Percentiles rank a stretch among this genome's conserved stretches.
These are phyloP conservation scores for Salmo trutta DNA, from an alignment of 2,797 vertebrate genomes.

Conservation along the genomic window DNA sequence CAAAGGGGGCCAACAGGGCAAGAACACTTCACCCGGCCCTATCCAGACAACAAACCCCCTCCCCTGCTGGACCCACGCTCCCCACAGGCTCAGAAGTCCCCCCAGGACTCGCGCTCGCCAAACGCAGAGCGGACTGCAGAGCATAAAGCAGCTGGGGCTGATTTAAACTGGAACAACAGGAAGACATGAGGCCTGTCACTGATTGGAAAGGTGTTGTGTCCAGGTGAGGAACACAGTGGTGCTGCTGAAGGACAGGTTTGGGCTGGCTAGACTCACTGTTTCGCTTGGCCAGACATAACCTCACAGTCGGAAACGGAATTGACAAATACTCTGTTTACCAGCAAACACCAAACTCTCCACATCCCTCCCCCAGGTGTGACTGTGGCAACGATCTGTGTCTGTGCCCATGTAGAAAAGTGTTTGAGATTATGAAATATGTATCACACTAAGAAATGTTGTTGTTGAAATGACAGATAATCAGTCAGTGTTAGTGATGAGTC, in stretches of 20 bases:
- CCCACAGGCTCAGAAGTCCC: conserved; percentile 91
- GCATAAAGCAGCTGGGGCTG: conserved; percentile 82
- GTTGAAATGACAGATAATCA: conserved; percentile 44
- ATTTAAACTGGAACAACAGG: conserved; percentile 92
- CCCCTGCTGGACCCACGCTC: conserved; percentile 88
- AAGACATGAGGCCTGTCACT: conserved; percentile 78
- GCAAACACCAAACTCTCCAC: conserved; percentile 55
- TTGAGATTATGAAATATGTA: conserved; percentile 27
- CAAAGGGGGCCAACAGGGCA: conserved; percentile 79
- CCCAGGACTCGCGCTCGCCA: conserved; percentile 89
- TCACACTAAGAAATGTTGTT: conserved; percentile 45
- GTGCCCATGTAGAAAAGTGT: conserved; percentile 42
- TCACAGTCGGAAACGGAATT: conserved; percentile 60
- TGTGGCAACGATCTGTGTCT: conserved; percentile 37
- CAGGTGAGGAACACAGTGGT: conserved; percentile 45
- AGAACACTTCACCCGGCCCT: conserved; percentile 92
- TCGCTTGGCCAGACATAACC: conserved; percentile 56
- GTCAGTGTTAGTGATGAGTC: conserved; percentile 49
- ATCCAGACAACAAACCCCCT: conserved; percentile 90
- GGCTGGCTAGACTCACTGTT: conserved; percentile 5
- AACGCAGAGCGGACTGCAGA: conserved; percentile 82
- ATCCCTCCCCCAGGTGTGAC: conserved; percentile 38
- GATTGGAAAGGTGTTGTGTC: conserved; percentile 42
- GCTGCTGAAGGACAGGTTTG: conserved; percentile 66
- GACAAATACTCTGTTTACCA: conserved; percentile 53